These are phyloP conservation scores for Metopia argyrocephala DNA, from an alignment of 2,888 invertebrate genomes.

Conservation along the genomic window DNA sequence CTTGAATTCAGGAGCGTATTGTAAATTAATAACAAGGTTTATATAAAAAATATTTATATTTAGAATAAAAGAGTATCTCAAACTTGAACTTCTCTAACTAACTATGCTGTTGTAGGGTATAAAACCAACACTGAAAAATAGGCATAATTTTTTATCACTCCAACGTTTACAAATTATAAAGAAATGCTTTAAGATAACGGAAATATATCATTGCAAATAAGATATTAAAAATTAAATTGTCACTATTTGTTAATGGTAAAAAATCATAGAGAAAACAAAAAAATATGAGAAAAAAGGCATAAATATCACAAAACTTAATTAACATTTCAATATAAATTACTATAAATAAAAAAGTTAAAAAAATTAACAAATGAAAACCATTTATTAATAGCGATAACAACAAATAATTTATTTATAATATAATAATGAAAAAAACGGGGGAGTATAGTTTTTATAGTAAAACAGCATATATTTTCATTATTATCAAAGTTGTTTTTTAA, in stretches of 20 bases:
- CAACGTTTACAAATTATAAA: not conserved
- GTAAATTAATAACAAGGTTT: no score
- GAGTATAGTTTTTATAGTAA: no score
- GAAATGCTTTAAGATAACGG: conserved; percentile 9
- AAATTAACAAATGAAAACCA: not conserved
- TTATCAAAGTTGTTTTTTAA: no score
- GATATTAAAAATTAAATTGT: conserved; percentile 49
- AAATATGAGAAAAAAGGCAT: conserved; percentile 26
- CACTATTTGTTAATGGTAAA: conserved; percentile 58
- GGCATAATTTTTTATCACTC: no score
- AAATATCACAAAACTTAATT: conserved; percentile 55
- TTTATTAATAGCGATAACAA: conserved; percentile 25
- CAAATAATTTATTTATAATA: conserved; percentile 39
- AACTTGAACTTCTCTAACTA: no score
- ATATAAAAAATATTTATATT: no score
- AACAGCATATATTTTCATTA: no score
- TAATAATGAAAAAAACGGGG: not conserved
- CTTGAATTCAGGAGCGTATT: no score
- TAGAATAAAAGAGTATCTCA: no score
- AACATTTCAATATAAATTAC: conserved; percentile 44
- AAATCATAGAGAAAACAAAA: conserved; percentile 32
- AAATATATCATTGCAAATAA: conserved; percentile 38
- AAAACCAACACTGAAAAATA: no score
- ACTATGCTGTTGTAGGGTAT: no score
- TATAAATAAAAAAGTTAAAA: conserved; percentile 21